Evolutionary conservation across 1,140 invertebrate genomes (phyloP).

Genomic region (Telenomus remus): DNA sequence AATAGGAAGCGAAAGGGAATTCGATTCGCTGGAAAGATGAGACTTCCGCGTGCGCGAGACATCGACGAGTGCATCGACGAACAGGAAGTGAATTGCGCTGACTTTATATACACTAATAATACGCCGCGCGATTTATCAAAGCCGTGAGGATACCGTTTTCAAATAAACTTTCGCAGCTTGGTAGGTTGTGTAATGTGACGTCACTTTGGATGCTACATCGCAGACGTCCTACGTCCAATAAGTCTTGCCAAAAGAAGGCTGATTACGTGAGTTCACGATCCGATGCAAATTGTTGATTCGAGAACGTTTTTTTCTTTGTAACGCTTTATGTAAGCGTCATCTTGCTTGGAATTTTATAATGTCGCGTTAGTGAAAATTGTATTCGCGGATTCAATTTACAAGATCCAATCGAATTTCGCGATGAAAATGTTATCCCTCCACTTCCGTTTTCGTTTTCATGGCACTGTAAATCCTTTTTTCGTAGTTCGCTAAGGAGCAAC

Average conservation of each 20-base stretch:
- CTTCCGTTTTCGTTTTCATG: too few species aligned
- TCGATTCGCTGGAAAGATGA: slow-evolving; percentile 50
- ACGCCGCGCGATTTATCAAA: slow-evolving; percentile 15
- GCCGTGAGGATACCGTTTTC: slow-evolving; percentile 16
- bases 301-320: too few species aligned
- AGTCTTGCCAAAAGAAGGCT: background rate
- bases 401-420: too few species aligned
- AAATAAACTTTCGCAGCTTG: slow-evolving; percentile 18
- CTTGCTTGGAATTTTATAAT: too few species aligned
- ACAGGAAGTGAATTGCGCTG: slow-evolving; percentile 26
- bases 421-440: too few species aligned
- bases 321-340: too few species aligned
- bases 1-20: slow-evolving; percentile 40
- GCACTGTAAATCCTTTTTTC: too few species aligned
- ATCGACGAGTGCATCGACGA: slow-evolving; percentile 24
- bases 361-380: too few species aligned
- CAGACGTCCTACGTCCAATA: background rate
- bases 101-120: slow-evolving; percentile 30
- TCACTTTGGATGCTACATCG: slow-evolving; percentile 1
- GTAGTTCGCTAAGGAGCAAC: background rate
- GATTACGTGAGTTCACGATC: background rate
- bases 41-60: slow-evolving; percentile 42
- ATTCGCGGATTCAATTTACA: too few species aligned
- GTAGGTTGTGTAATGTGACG: slow-evolving; percentile 27
- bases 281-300: slow-evolving; percentile 2